Conservation (phyloP, 2,888 invertebrate genomes). For the Dynastes grantii region DNA sequence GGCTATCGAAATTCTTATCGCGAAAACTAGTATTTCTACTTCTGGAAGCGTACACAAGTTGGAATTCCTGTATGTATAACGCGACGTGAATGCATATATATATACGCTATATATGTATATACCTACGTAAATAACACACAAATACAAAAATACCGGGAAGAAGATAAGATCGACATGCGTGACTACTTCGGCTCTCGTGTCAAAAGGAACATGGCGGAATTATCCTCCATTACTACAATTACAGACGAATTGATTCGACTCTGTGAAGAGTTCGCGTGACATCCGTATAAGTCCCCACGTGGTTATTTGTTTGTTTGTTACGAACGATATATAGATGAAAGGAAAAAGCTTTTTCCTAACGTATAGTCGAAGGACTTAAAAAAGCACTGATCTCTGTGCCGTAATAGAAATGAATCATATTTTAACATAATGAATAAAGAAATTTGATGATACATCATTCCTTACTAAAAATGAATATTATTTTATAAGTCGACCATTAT, state of each 20-base stretch:
- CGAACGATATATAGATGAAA: not conserved
- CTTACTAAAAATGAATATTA: no score
- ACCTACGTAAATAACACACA: constrained; percentile 51
- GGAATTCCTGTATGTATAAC: constrained; percentile 54
- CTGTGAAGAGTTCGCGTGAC: constrained; percentile 42
- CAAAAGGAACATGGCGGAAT: constrained; percentile 66
- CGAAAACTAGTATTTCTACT: constrained; percentile 57
- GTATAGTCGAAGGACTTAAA: no score
- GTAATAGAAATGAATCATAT: no score
- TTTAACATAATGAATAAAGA: no score
- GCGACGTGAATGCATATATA: constrained; percentile 12
- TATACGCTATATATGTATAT: no score
- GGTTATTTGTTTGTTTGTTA: constrained; percentile 37
- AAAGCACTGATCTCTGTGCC: no score
- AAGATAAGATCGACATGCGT: constrained; percentile 67
- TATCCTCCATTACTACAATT: constrained; percentile 59
- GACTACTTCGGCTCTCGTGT: constrained; percentile 67
- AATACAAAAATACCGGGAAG: constrained; percentile 51
- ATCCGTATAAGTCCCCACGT: constrained; percentile 37
- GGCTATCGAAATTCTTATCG: constrained; percentile 32
- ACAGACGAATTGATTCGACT: constrained; percentile 60
- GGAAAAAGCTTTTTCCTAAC: no score
- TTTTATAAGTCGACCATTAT: no score
- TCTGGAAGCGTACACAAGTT: constrained; percentile 37
- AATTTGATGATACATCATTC: no score